Evolutionary conservation across 2,888 invertebrate species (phyloP).

Genomic region (Smittia aterrima): DNA sequence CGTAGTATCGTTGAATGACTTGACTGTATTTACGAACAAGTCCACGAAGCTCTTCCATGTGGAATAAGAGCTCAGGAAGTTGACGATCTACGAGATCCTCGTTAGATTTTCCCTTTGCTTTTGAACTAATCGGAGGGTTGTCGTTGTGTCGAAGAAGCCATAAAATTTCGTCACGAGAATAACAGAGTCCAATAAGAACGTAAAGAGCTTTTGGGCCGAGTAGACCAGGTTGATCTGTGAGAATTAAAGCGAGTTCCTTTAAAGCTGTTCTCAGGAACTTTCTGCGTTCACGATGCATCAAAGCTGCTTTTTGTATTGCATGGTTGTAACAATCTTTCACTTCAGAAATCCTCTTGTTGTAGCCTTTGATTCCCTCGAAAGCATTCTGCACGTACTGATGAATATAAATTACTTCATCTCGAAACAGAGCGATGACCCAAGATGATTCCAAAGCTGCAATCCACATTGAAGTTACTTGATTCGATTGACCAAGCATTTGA

Average conservation of each 20-base stretch:
- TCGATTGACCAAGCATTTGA: conserved; percentile 76
- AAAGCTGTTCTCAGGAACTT: conserved; percentile 94
- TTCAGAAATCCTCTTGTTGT: conserved; percentile 87
- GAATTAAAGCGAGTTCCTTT: conserved; percentile 89
- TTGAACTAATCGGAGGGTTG: conserved; percentile 79
- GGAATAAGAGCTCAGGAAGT: conserved; percentile 93
- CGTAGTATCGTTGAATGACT: conserved; percentile 96
- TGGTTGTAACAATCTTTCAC: conserved; percentile 92
- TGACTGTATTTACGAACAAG: conserved; percentile 94
- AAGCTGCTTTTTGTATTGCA: conserved; percentile 86
- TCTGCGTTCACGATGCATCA: conserved; percentile 89
- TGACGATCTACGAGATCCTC: conserved; percentile 95
- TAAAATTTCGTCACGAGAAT: conserved; percentile 93
- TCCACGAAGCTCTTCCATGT: conserved; percentile 95
- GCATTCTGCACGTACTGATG: conserved; percentile 90
- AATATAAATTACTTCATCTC: conserved; percentile 95
- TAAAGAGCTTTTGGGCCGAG: conserved; percentile 95
- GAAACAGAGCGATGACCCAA: conserved; percentile 90
- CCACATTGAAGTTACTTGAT: conserved; percentile 86
- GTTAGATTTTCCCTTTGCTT: conserved; percentile 80
- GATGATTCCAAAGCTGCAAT: conserved; percentile 86
- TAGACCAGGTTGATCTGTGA: conserved; percentile 97
- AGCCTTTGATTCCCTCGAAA: conserved; percentile 94
- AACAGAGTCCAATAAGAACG: conserved; percentile 93
- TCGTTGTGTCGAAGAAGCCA: conserved; percentile 97